phyloP scores from a whole-genome alignment of 2,113 vertebrate genomes.

The Tiliqua scincoides region DNA sequence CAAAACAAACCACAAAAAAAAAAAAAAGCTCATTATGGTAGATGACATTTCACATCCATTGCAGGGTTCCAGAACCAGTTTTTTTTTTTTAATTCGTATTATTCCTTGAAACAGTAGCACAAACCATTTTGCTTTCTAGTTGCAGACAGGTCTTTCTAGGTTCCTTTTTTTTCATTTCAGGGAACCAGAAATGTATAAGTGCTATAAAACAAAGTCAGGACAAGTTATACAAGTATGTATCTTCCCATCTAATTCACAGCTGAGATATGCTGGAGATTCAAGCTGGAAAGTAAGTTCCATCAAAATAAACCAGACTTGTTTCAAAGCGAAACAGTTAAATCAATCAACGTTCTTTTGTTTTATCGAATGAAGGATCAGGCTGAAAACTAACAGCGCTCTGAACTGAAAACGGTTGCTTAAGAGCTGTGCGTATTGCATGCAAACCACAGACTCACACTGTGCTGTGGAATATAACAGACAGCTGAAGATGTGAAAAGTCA shows the following conservation, averaged over 20 bases:
- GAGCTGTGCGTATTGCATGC: rapidly evolving
- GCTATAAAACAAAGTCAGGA: neutral
- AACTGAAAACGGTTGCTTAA: neutral
- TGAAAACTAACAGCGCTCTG: neutral
- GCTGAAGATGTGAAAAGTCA: rapidly evolving
- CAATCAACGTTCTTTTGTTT: neutral
- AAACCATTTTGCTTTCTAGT: constrained; percentile 24
- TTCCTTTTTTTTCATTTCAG: neutral
- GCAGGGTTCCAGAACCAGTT: constrained; percentile 21
- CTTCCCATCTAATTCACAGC: neutral
- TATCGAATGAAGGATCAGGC: neutral
- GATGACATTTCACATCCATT: neutral
- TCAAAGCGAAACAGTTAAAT: neutral
- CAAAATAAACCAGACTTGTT: neutral
- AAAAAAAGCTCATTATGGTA: neutral
- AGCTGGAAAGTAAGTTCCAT: neutral
- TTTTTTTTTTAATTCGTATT: neutral
- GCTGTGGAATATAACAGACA: neutral
- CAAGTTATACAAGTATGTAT: neutral
- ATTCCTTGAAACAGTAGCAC: constrained; percentile 14
- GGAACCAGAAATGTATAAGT: neutral
- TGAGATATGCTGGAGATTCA: neutral
- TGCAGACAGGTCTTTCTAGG: constrained; percentile 1
- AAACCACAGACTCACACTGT: neutral
- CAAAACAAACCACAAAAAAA: too few relatives aligned